Percentiles rank a stretch among this genome's conserved stretches.
phyloP scores from a whole-genome alignment of 1,140 invertebrate species.

The Bombyx mandarina region DNA sequence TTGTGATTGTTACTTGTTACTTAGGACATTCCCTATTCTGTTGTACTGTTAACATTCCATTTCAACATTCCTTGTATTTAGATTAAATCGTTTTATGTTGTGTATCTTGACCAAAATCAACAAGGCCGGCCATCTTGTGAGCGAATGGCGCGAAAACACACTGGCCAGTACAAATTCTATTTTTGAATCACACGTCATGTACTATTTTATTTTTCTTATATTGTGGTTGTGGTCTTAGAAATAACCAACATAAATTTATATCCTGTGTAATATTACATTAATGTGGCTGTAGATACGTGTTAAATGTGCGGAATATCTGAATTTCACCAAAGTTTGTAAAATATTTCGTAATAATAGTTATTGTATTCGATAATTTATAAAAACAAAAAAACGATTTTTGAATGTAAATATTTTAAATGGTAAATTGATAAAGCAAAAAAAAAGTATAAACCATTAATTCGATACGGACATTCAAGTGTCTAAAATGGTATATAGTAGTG shows the following conservation, averaged over 20 bases:
- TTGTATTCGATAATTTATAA: constrained; percentile 42
- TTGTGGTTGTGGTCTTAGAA: no score
- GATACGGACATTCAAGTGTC: constrained; percentile 55
- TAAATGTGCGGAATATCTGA: constrained; percentile 59
- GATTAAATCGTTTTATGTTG: constrained; percentile 1
- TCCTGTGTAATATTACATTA: constrained; percentile 1
- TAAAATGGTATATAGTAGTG: constrained; percentile 68
- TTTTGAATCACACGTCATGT: no score
- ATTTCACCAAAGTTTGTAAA: constrained; percentile 71
- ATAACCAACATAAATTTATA: no score
- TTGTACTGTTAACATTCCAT: constrained; percentile 59
- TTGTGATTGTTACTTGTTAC: constrained; percentile 56
- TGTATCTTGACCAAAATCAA: background rate
- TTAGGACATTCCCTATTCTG: constrained; percentile 33
- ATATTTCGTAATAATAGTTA: constrained; percentile 67
- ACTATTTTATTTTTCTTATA: no score
- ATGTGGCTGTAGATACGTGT: constrained; percentile 42
- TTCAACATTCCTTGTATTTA: constrained; percentile 47
- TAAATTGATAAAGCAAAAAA: constrained; percentile 55
- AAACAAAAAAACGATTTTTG: constrained; percentile 49
- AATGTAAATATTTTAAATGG: constrained; percentile 64
- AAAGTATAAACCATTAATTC: constrained; percentile 58
- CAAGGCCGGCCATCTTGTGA: no score
- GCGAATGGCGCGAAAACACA: no score
- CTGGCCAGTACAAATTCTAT: no score